These are phyloP conservation scores for Candoia aspera DNA, from an alignment of 2,113 vertebrate genomes.

Conservation along the genomic window DNA sequence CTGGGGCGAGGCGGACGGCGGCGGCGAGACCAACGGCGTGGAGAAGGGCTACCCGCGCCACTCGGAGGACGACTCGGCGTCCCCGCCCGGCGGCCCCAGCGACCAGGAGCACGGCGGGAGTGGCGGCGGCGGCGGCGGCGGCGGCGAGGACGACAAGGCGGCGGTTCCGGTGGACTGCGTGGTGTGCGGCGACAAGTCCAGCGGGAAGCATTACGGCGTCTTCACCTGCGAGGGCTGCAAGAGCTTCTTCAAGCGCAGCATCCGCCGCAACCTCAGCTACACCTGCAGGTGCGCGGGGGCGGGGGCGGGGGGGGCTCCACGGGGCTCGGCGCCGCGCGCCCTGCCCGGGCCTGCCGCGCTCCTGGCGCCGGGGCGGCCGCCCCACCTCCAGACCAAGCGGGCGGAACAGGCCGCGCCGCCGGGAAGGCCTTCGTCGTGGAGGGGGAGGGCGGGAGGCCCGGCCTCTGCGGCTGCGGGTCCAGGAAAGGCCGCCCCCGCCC, in stretches of 20 bases:
- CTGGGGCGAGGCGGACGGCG: slow-evolving; percentile 90
- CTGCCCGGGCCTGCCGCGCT: no score
- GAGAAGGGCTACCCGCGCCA: slow-evolving; percentile 74
- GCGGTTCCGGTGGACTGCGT: slow-evolving; percentile 86
- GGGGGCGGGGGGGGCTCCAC: no score
- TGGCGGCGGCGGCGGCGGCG: no score
- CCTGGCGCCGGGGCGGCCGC: no score
- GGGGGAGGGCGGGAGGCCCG: no score
- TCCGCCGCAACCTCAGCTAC: slow-evolving; percentile 91
- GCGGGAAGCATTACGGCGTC: slow-evolving; percentile 92
- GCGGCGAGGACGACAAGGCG: slow-evolving; percentile 73
- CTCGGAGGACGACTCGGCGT: slow-evolving; percentile 82
- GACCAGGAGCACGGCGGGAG: slow-evolving; percentile 85
- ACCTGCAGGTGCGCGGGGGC: slow-evolving; percentile 83
- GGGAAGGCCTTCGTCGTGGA: no score
- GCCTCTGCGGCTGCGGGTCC: no score
- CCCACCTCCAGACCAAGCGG: no score
- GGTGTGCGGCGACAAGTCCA: slow-evolving; percentile 91
- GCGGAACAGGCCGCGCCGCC: no score
- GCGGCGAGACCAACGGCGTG: slow-evolving; percentile 76
- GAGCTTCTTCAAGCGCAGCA: slow-evolving; percentile 94
- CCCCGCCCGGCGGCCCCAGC: slow-evolving; percentile 86
- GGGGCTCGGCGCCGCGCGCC: no score
- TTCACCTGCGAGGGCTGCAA: slow-evolving; percentile 96
- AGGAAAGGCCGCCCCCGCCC: no score